Evolutionary conservation across 2,113 vertebrate genomes (phyloP).

Genomic region (Gnathonemus echidnorhynchus): DNA sequence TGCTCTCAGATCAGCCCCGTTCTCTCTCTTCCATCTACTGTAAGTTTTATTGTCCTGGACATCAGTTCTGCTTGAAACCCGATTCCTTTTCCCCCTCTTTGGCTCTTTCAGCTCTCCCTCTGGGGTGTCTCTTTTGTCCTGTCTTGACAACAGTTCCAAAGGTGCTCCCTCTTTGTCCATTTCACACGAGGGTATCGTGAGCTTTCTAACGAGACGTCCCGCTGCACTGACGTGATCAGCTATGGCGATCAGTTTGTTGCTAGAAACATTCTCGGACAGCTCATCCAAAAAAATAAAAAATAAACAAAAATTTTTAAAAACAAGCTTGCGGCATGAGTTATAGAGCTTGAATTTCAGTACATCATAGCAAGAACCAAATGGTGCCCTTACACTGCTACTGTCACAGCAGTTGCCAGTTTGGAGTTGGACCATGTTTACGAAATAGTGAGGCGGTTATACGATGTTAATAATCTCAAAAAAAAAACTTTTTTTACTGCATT

Average conservation of each 20-base stretch:
- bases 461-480: neutral
- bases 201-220: slow-evolving; percentile 23
- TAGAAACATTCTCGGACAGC: slow-evolving; percentile 18
- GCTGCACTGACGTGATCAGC: slow-evolving; percentile 19
- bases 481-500: too few species aligned
- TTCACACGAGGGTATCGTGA: neutral
- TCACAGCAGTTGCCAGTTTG: neutral
- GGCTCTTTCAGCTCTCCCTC: neutral
- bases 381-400: neutral
- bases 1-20: neutral
- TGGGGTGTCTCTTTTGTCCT: neutral
- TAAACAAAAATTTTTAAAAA: neutral
- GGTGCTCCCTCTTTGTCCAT: neutral
- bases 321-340: neutral
- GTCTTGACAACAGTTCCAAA: neutral
- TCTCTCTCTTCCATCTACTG: neutral
- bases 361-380: neutral
- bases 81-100: neutral
- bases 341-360: neutral
- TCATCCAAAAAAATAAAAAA: neutral
- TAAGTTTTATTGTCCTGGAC: neutral
- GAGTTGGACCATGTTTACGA: neutral
- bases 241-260: slow-evolving; percentile 14
- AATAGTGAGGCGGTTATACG: neutral
- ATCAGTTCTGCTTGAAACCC: neutral